Evolutionary conservation across 2,797 vertebrate species (phyloP).

Genomic region (Sebastes hubbsi): DNA sequence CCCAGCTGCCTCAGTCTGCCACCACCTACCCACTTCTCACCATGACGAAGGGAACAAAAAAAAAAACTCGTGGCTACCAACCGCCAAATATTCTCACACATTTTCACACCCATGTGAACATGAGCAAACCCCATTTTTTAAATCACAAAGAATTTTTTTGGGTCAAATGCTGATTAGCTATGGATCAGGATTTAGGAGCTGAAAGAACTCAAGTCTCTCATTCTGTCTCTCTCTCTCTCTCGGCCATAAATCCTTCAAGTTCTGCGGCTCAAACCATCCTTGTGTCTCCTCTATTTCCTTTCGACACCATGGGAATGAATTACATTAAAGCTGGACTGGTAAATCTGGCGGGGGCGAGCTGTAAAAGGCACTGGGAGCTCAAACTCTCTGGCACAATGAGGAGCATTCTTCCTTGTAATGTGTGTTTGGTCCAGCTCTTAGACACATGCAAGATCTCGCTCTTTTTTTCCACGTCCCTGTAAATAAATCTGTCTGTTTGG

Average conservation of each 20-base stretch:
- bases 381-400: slow-evolving; percentile 55
- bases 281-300: slow-evolving; percentile 47
- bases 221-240: slow-evolving; percentile 21
- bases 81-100: slow-evolving; percentile 22
- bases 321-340: slow-evolving; percentile 44
- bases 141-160: slow-evolving; percentile 41
- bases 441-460: slow-evolving; percentile 15
- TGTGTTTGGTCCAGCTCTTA: slow-evolving; percentile 18
- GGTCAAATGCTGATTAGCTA: slow-evolving; percentile 63
- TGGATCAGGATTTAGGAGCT: slow-evolving; percentile 48
- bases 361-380: slow-evolving; percentile 34
- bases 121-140: slow-evolving; percentile 23
- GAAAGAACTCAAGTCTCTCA: slow-evolving; percentile 32
- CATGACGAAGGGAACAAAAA: slow-evolving; percentile 3
- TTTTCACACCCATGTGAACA: slow-evolving; percentile 38
- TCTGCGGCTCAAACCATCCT: slow-evolving; percentile 40
- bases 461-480: background rate
- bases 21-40: slow-evolving; percentile 36
- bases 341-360: slow-evolving; percentile 36
- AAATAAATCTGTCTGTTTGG: slow-evolving; percentile 29
- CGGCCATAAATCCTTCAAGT: slow-evolving; percentile 41
- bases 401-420: slow-evolving; percentile 50
- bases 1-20: slow-evolving; percentile 35
- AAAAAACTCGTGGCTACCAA: background rate
- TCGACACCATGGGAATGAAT: slow-evolving; percentile 52